Evolutionary conservation across 2,888 invertebrate species (phyloP), one percentile per base, ranked within the genome.

Genomic region (Apomyelois bistriatella): DNA sequence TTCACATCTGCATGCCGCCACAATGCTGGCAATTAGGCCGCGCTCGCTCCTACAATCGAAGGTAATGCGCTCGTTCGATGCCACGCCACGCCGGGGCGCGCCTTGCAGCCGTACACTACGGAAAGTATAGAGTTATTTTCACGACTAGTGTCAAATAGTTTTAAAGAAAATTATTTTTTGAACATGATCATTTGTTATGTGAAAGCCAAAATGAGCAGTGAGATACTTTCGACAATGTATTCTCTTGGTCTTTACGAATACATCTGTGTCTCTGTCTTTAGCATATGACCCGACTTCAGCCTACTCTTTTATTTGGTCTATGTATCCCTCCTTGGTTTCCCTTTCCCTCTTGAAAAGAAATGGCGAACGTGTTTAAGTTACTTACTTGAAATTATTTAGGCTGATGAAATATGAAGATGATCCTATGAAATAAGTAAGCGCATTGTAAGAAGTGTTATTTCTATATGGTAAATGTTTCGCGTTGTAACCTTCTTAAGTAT

Each of bases 1-100:
- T 91, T 91, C 91, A 90, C 89, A 90, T 91, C 90, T 90, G 90
- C 91, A 90, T 91, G 90, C 87, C 86, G 83, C 81, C 88, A 91
- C 91, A 91, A 91, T 91, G 90, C 88, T 79, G 88, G 87, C 91
- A 91, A 91, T 91, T 90, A 90, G 90, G 86, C 82, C 83, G 75
- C 74, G 81, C 79, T 76, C 70, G 81, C 82, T 70, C 86, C 87
- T 84, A 90, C 89, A 88, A 90, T 90, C 89, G 87, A 83, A 85
- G 79, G 81, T 89, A 88, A 89, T 89, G 86, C 79, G 80, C 76
- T 76, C 78, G 84, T 82, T 85, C 86, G 85, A 80, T 83, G 80
- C 79, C 79, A 74, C 75, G 71, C 69, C 65, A 60, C 67, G 65
- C 65, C 66, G 17, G 16, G 41, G 10, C 13, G 62, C 59, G 65